Base-by-base conservation (phyloP, 2,797 vertebrate species). In the Acanthurus leucopareius region DNA sequence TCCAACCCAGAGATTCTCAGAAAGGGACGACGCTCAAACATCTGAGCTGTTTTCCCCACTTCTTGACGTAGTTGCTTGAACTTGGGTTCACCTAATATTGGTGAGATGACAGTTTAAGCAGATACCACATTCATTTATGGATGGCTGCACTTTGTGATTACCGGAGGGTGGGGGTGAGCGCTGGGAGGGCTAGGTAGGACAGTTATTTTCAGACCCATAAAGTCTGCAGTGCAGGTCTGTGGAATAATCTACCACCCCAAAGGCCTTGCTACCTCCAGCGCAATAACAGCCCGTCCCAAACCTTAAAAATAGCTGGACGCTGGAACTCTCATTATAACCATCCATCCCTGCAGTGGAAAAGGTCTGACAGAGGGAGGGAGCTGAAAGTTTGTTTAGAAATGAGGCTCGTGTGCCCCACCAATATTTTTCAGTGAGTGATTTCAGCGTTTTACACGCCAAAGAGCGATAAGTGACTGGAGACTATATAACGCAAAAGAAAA, bases 131-230 rank as follows among this genome's bases (percentile, higher is more conserved):
- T 92, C 60, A 79, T 92, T 91, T 91, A 88, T 88, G 86, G 86
- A 91, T 86, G 86, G 74, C 87, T 86, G 89, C 88, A 88, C 83
- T 90, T 93, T 93, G 89, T 91, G 92, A 93, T 93, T 92, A 84
- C 86, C 73, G 51, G 79, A 88, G 91, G 89, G n/a, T n/a, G n/a
- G n/a, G n/a, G n/a, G n/a, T n/a, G 91, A 75, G 69, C 75, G 42
- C 72, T 77, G 82, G 73, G 75, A 80, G 66, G 77, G 78, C 85
- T 88, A 86, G 80, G 87, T 89, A 89, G 86, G 86, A 90, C 85
- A 79, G 91, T 90, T 94, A 95, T 94, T 94, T 94, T 95, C 91
- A 92, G 90, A 89, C 73, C 86, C 89, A 94, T 95, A 94, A 94
- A 94, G 80, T 92, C 82, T 87, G 69, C 69, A 91, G 91, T 89